phyloP scores from a whole-genome alignment of 2,888 invertebrate species.

The Galerucella calmariensis region DNA sequence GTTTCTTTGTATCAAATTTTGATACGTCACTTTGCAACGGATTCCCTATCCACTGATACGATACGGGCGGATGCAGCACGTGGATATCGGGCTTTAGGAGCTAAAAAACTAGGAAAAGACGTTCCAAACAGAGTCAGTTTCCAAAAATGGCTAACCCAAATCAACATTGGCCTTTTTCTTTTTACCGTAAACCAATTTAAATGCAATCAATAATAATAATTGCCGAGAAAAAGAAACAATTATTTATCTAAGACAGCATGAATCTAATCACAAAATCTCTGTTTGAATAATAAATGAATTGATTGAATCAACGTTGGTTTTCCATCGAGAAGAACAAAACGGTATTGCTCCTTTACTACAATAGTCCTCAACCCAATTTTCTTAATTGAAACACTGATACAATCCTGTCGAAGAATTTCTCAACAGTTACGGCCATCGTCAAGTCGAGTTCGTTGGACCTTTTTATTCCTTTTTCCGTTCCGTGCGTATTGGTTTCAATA shows the following conservation, averaged over 20 bases:
- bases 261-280: slow-evolving; percentile 14
- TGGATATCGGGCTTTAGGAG: no score
- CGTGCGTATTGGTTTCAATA: slow-evolving; percentile 6
- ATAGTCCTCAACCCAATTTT: slow-evolving; percentile 24
- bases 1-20: no score
- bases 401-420: slow-evolving; percentile 25
- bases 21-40: no score
- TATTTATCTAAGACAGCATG: background rate
- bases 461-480: slow-evolving; percentile 14
- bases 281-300: slow-evolving; percentile 12
- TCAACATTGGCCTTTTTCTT: no score
- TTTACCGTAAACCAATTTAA: no score
- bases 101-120: no score
- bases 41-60: no score
- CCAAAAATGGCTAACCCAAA: no score
- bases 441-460: slow-evolving; percentile 24
- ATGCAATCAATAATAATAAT: background rate
- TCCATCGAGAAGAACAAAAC: slow-evolving; percentile 18
- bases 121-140: no score
- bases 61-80: no score
- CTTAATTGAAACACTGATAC: slow-evolving; percentile 27
- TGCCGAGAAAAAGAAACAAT: background rate
- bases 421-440: slow-evolving; percentile 22
- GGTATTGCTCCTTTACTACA: slow-evolving; percentile 21
- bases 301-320: slow-evolving; percentile 15